Evolutionary conservation across 2,113 vertebrate genomes (phyloP), one percentile per base, ranked within the genome.

Genomic region (Phoenicopterus ruber): DNA sequence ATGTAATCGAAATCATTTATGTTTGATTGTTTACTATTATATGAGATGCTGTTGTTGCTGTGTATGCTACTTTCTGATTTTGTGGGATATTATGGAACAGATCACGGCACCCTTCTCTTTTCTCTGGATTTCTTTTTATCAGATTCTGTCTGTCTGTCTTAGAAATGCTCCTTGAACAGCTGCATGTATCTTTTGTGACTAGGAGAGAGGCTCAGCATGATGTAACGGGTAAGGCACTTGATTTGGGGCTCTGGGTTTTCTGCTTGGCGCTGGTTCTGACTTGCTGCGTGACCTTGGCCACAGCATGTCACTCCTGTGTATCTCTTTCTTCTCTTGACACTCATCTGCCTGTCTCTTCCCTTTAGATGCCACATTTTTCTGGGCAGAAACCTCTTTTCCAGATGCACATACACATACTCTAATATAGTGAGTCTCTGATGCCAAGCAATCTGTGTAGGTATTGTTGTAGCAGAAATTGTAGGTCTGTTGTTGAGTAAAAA

Each of bases 371-470:
- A 10, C 10, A 1, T 26, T 65, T 44, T 82, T 94, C 62, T 4
- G 7, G 21, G 16, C 40, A 63, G 61, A 28, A 89, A 9, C 17
- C 55, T 82, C 14, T 66, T 61, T 70, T 69, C 69, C 55, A 52
- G 24, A 25, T 52, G 8, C 1, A 2, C 5, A 3, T 17, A 17
- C 14, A 8, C 1, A 1, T 36, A 32, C 21, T 86, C 10, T 28
- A 20, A 13, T 42, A 22, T 3, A 84, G 36, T 16, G 44, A 77
- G 62, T 62, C 17, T 83, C 55, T 91, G 61, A 44, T 58, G 52
- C 42, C 20, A 31, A 63, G 46, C 38, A 47, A 14, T 38, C 36
- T 71, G 29, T 38, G 18, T 21, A 57, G 61, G 17, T 71, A 5
- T 6, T 70, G 36, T n/a, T 88, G 69, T 69, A 82, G 79, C 29